A percentile compares a stretch with the other conserved stretches of the same genome.
phyloP scores from a whole-genome alignment of 2,113 vertebrate genomes.

The Mustela lutreola region DNA sequence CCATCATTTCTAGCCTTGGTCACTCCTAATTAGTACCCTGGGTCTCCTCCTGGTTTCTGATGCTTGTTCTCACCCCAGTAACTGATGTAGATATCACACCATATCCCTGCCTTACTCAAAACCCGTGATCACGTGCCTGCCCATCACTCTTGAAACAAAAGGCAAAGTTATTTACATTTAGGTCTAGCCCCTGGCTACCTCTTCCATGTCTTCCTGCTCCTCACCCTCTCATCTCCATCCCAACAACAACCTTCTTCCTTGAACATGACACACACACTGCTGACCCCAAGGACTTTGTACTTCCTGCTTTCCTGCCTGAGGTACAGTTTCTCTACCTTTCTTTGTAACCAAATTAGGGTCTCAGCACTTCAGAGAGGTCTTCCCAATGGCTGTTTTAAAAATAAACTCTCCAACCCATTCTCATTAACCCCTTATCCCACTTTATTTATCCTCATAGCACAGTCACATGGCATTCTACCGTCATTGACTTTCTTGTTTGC shows the following conservation, averaged over 20 bases:
- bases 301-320: neutral
- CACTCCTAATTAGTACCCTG: neutral
- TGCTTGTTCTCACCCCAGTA: neutral
- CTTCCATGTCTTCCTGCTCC: neutral
- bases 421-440: neutral
- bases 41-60: neutral
- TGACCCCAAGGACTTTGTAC: neutral
- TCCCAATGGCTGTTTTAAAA: neutral
- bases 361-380: neutral
- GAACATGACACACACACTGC: neutral
- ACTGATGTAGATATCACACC: neutral
- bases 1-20: neutral
- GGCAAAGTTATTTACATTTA: neutral
- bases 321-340: neutral
- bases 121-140: neutral
- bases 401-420: neutral
- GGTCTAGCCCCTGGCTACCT: neutral
- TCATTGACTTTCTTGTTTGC: neutral
- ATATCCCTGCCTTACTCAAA: neutral
- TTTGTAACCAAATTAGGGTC: neutral
- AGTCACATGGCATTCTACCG: neutral
- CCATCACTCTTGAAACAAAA: neutral
- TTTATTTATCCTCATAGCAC: neutral
- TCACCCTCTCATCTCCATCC: neutral
- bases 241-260: neutral